Evolutionary conservation across 2,113 vertebrate genomes (phyloP).

Genomic region (Hyperoodon ampullatus): DNA sequence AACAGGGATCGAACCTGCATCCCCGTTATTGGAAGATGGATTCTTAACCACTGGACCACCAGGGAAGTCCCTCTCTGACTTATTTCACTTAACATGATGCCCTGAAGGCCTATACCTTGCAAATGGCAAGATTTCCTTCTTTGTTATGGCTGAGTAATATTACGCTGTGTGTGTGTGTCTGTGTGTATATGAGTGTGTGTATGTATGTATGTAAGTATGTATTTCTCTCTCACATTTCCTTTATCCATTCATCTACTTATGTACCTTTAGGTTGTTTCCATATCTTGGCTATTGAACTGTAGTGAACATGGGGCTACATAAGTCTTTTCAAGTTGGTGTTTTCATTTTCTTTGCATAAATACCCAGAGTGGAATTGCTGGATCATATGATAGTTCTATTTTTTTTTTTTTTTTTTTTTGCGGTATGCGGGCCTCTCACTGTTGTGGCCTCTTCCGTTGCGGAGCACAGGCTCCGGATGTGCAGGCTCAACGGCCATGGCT

Average conservation of each 20-base stretch:
- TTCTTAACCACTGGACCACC: not conserved
- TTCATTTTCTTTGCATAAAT: not conserved
- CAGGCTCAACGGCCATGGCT: no score
- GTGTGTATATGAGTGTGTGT: not conserved
- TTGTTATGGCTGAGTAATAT: not conserved
- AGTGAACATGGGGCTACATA: not conserved
- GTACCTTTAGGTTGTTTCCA: not conserved
- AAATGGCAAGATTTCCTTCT: not conserved
- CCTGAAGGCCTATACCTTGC: not conserved
- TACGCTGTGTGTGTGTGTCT: not conserved
- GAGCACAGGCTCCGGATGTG: no score
- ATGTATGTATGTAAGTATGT: not conserved
- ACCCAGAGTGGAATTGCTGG: not conserved
- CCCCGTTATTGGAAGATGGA: not conserved
- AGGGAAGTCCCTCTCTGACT: not conserved
- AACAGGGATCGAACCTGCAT: not conserved
- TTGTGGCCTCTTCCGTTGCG: no score
- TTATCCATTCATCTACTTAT: not conserved
- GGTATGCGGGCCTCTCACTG: no score
- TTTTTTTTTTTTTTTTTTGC: not conserved
- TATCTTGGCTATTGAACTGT: not conserved
- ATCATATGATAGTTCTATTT: not conserved
- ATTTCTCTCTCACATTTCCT: not conserved
- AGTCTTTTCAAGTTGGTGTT: not conserved
- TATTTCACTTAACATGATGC: not conserved